Evolutionary conservation across 2,797 vertebrate species (phyloP), one percentile per base, ranked within the genome.

Genomic region (Gallinago solitaria): DNA sequence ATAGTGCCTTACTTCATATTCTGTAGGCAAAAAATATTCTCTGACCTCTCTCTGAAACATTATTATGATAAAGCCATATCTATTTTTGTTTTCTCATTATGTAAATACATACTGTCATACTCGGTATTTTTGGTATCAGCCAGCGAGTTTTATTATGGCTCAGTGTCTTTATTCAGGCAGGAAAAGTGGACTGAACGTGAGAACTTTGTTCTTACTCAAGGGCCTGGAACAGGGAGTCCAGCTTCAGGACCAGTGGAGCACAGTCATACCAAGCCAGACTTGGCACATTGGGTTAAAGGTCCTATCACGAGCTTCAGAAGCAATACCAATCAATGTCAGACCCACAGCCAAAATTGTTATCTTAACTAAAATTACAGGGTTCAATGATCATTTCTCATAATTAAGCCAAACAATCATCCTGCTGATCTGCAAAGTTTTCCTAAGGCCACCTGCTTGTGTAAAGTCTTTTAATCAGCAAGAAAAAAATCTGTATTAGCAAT

Each of bases 251-350:
- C 15, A 4, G 27, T 23, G 37, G 69, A 86, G 76, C 50, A 53
- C 43, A 86, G 50, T 50, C 74, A 63, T 48, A 83, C 64, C 39
- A 83, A 47, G 57, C 60, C 90, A 83, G 1, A 47, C 69, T 76
- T 76, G 76, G 95, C 88, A 97, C 96, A 94, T 60, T 92, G 81
- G 94, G 94, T 96, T 94, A 97, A 96, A 92, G 93, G 95, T 96
- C 93, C 23, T 83, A 39, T 89, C 86, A 74, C 4, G 3, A 89
- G 70, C 91, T 96, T 97, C 94, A 96, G 67, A 91, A 96, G 68
- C 68, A 96, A 95, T 97, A 97, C 81, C 61, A 83, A 75, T 97
- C 95, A 96, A 92, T 61, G 95, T 94, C 94, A 96, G 73, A 81
- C 56, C 24, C 83, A 51, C 28, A 71, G 64, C 25, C 59, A 60